These are phyloP conservation scores for Yponomeuta sedellus DNA, from an alignment of 2,888 invertebrate species.

Conservation along the genomic window DNA sequence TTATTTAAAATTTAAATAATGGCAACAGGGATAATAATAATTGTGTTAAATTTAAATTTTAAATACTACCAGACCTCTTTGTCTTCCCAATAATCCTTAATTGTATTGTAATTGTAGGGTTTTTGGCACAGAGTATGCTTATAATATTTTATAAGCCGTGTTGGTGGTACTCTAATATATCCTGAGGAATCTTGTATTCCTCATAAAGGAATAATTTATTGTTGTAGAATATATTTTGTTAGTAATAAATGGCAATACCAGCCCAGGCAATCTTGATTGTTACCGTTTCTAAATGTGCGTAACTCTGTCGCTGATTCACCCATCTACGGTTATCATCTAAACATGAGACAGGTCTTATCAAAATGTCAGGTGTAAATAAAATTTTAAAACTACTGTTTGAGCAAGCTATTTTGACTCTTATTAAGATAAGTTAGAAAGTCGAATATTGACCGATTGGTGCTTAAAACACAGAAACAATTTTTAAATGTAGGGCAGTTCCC, in stretches of 20 bases:
- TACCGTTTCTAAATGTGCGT: background rate
- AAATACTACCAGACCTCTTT: too few relatives aligned
- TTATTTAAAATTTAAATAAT: too few relatives aligned
- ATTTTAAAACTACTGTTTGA: background rate
- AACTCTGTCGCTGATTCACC: background rate
- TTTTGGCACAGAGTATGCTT: too few relatives aligned
- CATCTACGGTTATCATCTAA: background rate
- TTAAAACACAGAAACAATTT: background rate
- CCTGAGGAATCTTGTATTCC: too few relatives aligned
- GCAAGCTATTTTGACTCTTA: background rate
- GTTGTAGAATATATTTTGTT: background rate
- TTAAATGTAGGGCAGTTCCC: background rate
- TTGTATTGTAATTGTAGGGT: too few relatives aligned
- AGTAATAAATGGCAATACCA: background rate
- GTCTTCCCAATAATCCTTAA: too few relatives aligned
- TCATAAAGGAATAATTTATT: too few relatives aligned
- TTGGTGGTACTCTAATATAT: too few relatives aligned
- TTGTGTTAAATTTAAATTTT: too few relatives aligned
- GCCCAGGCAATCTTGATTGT: background rate
- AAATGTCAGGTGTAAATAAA: background rate
- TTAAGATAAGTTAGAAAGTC: background rate
- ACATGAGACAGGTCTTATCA: slow-evolving; percentile 2
- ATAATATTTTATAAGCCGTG: too few relatives aligned
- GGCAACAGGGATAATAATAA: too few relatives aligned
- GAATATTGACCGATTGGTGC: too few relatives aligned